Conservation (phyloP, 2,113 vertebrate species). For the Zosterops japonicus region DNA sequence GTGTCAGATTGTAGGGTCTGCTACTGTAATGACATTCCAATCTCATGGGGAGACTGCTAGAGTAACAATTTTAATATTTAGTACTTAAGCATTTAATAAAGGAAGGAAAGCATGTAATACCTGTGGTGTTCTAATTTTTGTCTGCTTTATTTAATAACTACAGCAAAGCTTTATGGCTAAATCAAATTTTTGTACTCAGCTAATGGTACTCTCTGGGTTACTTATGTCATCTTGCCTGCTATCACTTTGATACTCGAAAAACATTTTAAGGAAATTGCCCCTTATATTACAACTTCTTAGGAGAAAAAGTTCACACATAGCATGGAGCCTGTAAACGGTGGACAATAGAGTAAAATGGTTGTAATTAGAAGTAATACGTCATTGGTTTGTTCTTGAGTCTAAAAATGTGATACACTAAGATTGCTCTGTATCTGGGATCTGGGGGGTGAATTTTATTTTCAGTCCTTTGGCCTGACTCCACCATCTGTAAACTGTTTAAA, state of each 20-base stretch:
- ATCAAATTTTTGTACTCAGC: not conserved
- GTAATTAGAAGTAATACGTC: not conserved
- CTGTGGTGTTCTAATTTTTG: not conserved
- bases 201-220: not conserved
- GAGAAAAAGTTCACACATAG: not conserved
- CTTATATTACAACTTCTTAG: not conserved
- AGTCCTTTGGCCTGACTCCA: not conserved
- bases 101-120: not conserved
- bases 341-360: not conserved
- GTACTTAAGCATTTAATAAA: not conserved
- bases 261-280: not conserved
- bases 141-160: not conserved
- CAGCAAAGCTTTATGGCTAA: not conserved
- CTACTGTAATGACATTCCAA: not conserved
- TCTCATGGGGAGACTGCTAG: not conserved
- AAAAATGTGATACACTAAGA: not conserved
- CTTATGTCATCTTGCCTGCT: not conserved
- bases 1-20: not conserved
- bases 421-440: not conserved
- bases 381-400: not conserved
- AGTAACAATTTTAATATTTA: not conserved
- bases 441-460: not conserved
- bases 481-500: not conserved
- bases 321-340: not conserved
- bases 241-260: not conserved